A percentile compares a stretch with the other conserved stretches of the same genome.
phyloP scores from a whole-genome alignment of 2,888 invertebrate species.

The Scelioninae gen. 2 region DNA sequence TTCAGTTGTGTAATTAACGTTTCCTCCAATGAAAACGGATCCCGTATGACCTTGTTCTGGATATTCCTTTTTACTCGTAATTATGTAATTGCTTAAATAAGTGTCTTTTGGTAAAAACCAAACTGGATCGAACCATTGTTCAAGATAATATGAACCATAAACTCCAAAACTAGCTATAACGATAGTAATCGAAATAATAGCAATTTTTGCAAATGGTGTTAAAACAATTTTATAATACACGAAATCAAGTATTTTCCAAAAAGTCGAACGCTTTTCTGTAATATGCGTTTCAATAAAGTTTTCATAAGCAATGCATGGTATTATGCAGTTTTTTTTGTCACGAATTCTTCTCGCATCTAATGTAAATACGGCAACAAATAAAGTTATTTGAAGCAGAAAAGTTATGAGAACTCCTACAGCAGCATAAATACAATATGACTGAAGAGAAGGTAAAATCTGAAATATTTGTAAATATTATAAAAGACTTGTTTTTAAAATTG shows the following conservation, averaged over 20 bases:
- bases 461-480: conserved; percentile 61
- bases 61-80: conserved; percentile 79
- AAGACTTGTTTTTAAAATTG: too few relatives aligned
- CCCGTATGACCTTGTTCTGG: conserved; percentile 82
- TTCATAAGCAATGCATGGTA: conserved; percentile 82
- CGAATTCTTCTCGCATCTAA: conserved; percentile 82
- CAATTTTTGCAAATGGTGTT: conserved; percentile 80
- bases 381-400: conserved; percentile 86
- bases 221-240: conserved; percentile 82
- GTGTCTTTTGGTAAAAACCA: conserved; percentile 87
- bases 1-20: conserved; percentile 52
- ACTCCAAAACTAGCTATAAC: conserved; percentile 80
- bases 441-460: conserved; percentile 86
- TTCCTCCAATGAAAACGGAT: conserved; percentile 62
- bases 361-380: conserved; percentile 86
- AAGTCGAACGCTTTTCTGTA: conserved; percentile 77
- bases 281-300: conserved; percentile 77
- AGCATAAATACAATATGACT: conserved; percentile 89
- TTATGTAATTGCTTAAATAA: conserved; percentile 80
- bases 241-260: conserved; percentile 78
- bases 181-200: conserved; percentile 79
- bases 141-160: conserved; percentile 79
- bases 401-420: conserved; percentile 86
- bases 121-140: conserved; percentile 86
- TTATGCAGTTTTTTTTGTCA: conserved; percentile 80